A percentile compares a stretch with the other conserved stretches of the same genome.
These are phyloP conservation scores for Temnothorax curvispinosus DNA, from an alignment of 1,140 invertebrate genomes.

Conservation along the genomic window DNA sequence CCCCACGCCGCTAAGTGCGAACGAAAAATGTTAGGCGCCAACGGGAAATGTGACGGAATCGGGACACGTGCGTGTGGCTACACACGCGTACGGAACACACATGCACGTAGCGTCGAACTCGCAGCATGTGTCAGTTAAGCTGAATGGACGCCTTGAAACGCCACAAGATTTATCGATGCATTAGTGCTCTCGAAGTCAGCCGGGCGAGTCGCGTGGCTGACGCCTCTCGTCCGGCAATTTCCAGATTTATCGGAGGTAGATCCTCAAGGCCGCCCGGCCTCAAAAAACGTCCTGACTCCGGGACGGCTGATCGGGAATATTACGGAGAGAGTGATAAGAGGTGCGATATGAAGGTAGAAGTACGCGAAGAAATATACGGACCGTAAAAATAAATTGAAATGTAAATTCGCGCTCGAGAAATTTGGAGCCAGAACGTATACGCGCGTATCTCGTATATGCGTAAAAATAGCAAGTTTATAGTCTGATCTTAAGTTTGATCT, in stretches of 20 bases:
- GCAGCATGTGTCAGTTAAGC: conserved; percentile 28
- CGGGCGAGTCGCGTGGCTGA: conserved; percentile 33
- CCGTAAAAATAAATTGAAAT: neutral
- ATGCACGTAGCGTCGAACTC: neutral
- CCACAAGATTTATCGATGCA: conserved; percentile 72
- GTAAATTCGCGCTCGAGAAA: neutral
- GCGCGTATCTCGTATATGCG: neutral
- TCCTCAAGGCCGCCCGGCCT: conserved; percentile 9
- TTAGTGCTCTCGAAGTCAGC: conserved; percentile 51
- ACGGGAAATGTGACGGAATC: conserved; percentile 50
- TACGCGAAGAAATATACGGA: neutral
- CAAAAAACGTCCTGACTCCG: neutral
- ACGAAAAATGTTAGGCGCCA: conserved; percentile 27
- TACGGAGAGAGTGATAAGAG: neutral
- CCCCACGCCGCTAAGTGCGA: conserved; percentile 22
- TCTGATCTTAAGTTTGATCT: neutral
- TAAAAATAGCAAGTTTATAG: conserved; percentile 9
- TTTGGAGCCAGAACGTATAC: neutral
- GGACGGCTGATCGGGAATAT: neutral
- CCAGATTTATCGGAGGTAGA: conserved; percentile 37
- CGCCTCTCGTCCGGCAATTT: conserved; percentile 36
- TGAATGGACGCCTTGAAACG: conserved; percentile 52
- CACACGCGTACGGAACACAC: neutral
- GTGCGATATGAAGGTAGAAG: neutral
- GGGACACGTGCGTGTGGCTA: conserved; percentile 37